A percentile compares a stretch with the other conserved stretches of the same genome.
phyloP scores from a whole-genome alignment of 2,888 invertebrate species.

The Monopis laevigella region DNA sequence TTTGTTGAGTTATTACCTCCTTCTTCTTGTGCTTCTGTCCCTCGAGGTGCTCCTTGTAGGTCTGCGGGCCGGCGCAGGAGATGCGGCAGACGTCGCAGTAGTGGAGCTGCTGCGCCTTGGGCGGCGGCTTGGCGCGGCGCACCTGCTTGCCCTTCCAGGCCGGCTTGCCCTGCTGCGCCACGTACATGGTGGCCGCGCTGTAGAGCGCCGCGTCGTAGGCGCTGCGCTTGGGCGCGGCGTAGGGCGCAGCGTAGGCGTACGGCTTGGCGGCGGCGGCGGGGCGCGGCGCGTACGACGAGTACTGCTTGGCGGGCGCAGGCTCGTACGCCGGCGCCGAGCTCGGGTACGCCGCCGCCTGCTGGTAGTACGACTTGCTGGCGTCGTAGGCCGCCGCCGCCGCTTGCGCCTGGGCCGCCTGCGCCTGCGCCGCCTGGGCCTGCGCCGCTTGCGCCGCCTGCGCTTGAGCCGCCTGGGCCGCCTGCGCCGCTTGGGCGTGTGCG shows the following conservation, averaged over 20 bases:
- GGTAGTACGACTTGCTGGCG: conserved; percentile 86
- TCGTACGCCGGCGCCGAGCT: conserved; percentile 67
- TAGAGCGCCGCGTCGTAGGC: conserved; percentile 96
- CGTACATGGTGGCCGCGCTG: conserved; percentile 95
- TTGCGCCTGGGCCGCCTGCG: conserved; percentile 37
- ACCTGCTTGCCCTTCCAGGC: conserved; percentile 40
- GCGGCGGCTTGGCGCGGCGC: conserved; percentile 80
- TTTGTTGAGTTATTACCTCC: no score
- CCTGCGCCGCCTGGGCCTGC: conserved; percentile 46
- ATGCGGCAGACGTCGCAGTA: conserved; percentile 99
- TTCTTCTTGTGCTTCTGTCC: conserved; percentile 99
- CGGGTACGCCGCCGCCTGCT: conserved; percentile 78
- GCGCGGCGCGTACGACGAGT: conserved; percentile 29
- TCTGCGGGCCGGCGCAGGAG: conserved; percentile 94
- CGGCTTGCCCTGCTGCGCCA: conserved; percentile 79
- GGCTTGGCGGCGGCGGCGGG: conserved; percentile 38
- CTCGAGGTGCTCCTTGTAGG: conserved; percentile 84
- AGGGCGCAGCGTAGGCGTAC: not conserved
- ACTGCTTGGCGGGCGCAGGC: conserved; percentile 71
- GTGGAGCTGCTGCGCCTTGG: conserved; percentile 92
- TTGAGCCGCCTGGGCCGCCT: no score
- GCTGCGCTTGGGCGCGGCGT: conserved; percentile 73
- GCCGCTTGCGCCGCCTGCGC: no score
- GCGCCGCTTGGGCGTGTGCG: no score
- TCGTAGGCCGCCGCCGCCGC: conserved; percentile 73